Conservation (phyloP, 2,113 vertebrate species). For the Tetrao urogallus region DNA sequence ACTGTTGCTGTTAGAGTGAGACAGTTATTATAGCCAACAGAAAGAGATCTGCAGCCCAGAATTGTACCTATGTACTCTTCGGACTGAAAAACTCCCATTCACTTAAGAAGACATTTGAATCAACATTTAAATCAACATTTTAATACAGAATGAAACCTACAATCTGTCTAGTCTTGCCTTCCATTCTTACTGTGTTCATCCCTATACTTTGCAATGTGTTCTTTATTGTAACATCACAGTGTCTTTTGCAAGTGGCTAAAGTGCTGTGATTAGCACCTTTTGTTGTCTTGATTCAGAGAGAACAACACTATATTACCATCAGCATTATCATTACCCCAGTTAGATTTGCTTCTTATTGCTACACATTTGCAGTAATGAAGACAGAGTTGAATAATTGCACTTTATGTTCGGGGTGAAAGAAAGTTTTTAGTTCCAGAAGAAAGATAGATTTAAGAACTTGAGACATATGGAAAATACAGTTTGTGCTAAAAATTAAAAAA, state of each 20-base stretch:
- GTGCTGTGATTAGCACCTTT: not conserved
- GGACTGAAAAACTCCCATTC: not conserved
- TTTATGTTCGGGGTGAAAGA: not conserved
- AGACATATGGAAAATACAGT: accelerated
- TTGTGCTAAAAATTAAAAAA: not conserved
- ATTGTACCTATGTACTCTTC: not conserved
- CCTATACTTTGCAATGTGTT: not conserved
- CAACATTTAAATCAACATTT: not conserved
- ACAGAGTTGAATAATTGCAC: not conserved
- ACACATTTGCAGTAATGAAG: not conserved
- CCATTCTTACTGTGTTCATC: not conserved
- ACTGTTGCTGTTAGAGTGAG: not conserved
- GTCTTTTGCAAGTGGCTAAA: not conserved
- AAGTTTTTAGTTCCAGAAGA: not conserved
- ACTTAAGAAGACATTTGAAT: not conserved
- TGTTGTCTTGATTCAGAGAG: not conserved
- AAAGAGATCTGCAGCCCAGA: not conserved
- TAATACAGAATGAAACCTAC: not conserved
- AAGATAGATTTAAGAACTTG: not conserved
- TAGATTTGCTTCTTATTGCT: not conserved
- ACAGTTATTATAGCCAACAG: not conserved
- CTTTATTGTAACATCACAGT: not conserved
- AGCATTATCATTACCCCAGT: not conserved
- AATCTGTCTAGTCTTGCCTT: too few relatives aligned
- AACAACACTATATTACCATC: not conserved